A percentile compares a stretch with the other conserved stretches of the same genome.
Evolutionary conservation across 2,888 invertebrate genomes (phyloP).

Genomic region (Chouioia cunea): DNA sequence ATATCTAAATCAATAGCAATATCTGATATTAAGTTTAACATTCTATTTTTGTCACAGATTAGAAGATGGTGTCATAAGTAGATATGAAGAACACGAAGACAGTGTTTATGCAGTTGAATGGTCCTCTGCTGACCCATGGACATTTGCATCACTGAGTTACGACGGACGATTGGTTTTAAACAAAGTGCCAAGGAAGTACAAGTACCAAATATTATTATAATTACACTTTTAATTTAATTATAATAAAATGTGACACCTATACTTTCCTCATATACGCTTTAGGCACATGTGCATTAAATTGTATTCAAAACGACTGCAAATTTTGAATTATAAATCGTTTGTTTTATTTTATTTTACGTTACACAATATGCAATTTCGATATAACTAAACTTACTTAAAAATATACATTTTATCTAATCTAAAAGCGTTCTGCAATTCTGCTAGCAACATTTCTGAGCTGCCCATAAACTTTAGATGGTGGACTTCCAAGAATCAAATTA

Average conservation of each 20-base stretch:
- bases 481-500: slow-evolving; percentile 95
- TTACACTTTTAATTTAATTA: slow-evolving; percentile 25
- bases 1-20: not conserved
- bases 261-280: slow-evolving; percentile 8
- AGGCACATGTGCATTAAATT: slow-evolving; percentile 1
- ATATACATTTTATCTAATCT: slow-evolving; percentile 61
- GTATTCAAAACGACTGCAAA: slow-evolving; percentile 7
- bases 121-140: slow-evolving; percentile 98
- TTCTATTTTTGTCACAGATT: slow-evolving; percentile 69
- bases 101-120: slow-evolving; percentile 97
- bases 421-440: slow-evolving; percentile 87
- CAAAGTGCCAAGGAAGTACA: slow-evolving; percentile 92
- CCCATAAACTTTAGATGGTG: slow-evolving; percentile 98
- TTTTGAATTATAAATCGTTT: slow-evolving; percentile 2
- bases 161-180: slow-evolving; percentile 96
- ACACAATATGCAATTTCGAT: too few relatives aligned
- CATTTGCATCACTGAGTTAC: slow-evolving; percentile 98
- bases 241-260: slow-evolving; percentile 8
- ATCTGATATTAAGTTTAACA: slow-evolving; percentile 26
- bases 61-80: slow-evolving; percentile 90
- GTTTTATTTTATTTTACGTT: slow-evolving; percentile 44
- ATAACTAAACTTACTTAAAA: slow-evolving; percentile 36
- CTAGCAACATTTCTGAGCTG: slow-evolving; percentile 89
- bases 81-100: slow-evolving; percentile 97
- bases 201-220: slow-evolving; percentile 91